Evolutionary conservation across 2,113 vertebrate species (phyloP), one percentile per base, ranked within the genome.

Genomic region (Rhinichthys klamathensis): DNA sequence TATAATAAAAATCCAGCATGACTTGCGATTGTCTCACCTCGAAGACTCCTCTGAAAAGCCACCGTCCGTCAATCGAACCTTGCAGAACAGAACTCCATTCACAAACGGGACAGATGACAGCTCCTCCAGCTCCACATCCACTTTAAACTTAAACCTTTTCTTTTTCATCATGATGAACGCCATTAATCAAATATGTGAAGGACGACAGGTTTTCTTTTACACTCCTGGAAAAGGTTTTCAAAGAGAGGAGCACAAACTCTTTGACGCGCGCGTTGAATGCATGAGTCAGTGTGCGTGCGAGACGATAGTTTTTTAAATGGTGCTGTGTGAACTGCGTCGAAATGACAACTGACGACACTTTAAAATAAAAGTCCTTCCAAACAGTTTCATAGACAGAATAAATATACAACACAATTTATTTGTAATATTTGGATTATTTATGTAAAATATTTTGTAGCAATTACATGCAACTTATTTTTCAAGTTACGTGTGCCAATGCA

Each of bases 21-120:
- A 10, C 4, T 5, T 38, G 16, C 32, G 44, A 18, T 32, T 77
- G 32, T 87, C 93, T 92, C 94, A 99, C 98, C 97, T 95, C 90
- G 96, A 95, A 13, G 97, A 97, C 92, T 96, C 96, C 2, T 94
- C 95, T 65, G 92, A 93, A 91, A 99, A 98, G 87, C 97, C 97
- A 30, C 98, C 97, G 89, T 97, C 95, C 82, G 96, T 87, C 65
- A 99, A 95, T 81, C 98, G 93, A 84, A 98, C 95, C 95, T 99
- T 99, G 91, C 97, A 99, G 94, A 98, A 99, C 38, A 99, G 92
- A 82, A 99, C 96, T 27, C 96, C 97, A 85, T 97, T 99, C 23
- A 99, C 96, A 91, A 97, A 96, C 7, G 98, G 98, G 80, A 99
- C 95, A 8, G 96, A 97, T 0, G 97, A 98, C 67, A 99, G 87